Percentiles rank a stretch among this genome's conserved stretches.
phyloP scores from a whole-genome alignment of 2,888 invertebrate genomes.

The Chirona hameri region DNA sequence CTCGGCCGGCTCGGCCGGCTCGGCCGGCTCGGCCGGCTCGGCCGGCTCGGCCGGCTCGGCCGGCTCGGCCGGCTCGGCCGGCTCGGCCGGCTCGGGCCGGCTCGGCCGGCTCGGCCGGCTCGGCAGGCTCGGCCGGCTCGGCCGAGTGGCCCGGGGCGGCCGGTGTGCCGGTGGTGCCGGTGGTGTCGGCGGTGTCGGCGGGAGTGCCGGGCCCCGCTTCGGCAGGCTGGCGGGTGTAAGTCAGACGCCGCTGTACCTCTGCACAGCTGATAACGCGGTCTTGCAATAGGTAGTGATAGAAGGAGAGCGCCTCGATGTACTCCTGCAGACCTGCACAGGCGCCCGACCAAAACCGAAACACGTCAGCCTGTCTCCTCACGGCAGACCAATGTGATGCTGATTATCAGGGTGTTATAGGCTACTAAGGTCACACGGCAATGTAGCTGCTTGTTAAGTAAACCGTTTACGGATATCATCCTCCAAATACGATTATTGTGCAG shows the following conservation, averaged over 20 bases:
- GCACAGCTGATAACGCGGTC: conserved; percentile 59
- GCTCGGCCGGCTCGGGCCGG: no score
- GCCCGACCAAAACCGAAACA: no score
- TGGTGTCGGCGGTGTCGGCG: neutral
- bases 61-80: neutral
- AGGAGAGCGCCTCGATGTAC: conserved; percentile 78
- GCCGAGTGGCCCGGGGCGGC: no score
- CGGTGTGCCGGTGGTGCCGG: neutral
- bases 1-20: neutral
- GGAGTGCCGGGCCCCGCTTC: conserved; percentile 32
- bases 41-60: neutral
- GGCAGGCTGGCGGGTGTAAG: conserved; percentile 35
- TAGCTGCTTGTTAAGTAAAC: no score
- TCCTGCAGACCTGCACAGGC: conserved; percentile 60
- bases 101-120: no score
- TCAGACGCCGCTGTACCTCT: conserved; percentile 56
- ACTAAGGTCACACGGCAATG: no score
- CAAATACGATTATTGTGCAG: no score
- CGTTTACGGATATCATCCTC: no score
- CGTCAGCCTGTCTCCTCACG: no score
- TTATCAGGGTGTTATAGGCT: no score
- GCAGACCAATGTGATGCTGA: no score
- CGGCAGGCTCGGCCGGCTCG: no score
- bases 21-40: neutral
- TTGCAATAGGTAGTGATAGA: conserved; percentile 64